Evolutionary conservation across 1,140 invertebrate species (phyloP).

Genomic region (Lordiphosa stackelbergi): DNA sequence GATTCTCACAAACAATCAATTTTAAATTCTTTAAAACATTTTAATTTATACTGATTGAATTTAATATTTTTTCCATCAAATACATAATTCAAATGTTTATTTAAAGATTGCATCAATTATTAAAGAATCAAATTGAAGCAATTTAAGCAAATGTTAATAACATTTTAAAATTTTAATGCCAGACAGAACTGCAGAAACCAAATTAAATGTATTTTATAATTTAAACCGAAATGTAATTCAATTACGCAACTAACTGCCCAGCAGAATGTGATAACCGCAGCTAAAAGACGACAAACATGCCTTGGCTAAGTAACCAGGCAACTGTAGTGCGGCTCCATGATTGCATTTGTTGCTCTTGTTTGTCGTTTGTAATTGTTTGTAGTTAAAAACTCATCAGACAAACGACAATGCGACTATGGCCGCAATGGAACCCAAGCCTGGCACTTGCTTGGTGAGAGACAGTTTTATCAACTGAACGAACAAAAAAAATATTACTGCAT

Average conservation of each 20-base stretch:
- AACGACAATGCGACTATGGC: slow-evolving; percentile 58
- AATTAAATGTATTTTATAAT: slow-evolving; percentile 57
- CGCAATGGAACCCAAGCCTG: background rate
- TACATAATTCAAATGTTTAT: no score
- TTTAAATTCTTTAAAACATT: no score
- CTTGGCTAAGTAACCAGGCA: slow-evolving; percentile 23
- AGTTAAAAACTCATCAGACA: slow-evolving; percentile 75
- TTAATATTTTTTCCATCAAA: no score
- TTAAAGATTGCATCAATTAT: no score
- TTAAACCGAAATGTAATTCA: slow-evolving; percentile 65
- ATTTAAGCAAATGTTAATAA: slow-evolving; percentile 57
- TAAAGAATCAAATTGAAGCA: background rate
- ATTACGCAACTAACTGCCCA: slow-evolving; percentile 64
- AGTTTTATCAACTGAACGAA: slow-evolving; percentile 45
- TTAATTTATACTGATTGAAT: no score
- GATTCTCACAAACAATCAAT: no score
- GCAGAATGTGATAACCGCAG: slow-evolving; percentile 58
- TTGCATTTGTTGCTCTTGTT: slow-evolving; percentile 37
- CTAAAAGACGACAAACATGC: slow-evolving; percentile 12
- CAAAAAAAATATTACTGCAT: slow-evolving; percentile 45
- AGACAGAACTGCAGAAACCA: slow-evolving; percentile 21
- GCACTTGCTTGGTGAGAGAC: slow-evolving; percentile 16
- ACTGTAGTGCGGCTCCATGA: slow-evolving; percentile 22
- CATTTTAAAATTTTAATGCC: slow-evolving; percentile 11
- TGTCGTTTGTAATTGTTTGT: slow-evolving; percentile 69